Conservation (phyloP, 64 coral and sea anemone genomes). For the Dendrophyllia cribrosa region DNA sequence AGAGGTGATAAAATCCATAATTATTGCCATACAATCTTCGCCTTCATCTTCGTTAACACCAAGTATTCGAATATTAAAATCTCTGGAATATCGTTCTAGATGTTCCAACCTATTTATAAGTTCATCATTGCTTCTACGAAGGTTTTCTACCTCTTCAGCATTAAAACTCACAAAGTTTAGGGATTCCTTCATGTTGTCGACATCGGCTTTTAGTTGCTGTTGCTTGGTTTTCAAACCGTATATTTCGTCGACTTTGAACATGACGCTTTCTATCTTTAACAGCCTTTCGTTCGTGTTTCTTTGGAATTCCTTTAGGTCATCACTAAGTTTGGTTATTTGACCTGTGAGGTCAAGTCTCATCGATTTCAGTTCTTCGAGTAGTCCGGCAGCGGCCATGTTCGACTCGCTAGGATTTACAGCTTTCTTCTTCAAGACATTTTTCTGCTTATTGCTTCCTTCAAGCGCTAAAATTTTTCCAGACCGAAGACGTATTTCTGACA, state of each 20-base stretch:
- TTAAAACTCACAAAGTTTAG: no score
- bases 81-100: background rate
- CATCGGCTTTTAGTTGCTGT: background rate
- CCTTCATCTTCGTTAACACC: background rate
- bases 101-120: background rate
- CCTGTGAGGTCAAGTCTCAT: background rate
- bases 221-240: background rate
- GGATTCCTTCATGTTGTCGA: background rate
- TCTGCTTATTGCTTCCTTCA: no score
- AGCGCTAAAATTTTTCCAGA: no score
- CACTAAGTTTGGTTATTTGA: background rate
- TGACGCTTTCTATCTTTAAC: background rate
- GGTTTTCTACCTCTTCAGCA: no score
- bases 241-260: slow-evolving; percentile 1
- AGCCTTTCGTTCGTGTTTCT: background rate
- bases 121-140: background rate
- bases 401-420: background rate
- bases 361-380: background rate
- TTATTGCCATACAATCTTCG: background rate
- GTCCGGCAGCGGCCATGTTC: background rate
- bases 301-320: background rate
- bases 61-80: background rate
- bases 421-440: no score
- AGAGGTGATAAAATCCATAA: background rate
- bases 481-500: no score